Percentiles rank a stretch among this genome's conserved stretches.
Conservation (phyloP, 2,797 vertebrate species). For the Tenualosa thibaudeaui region DNA sequence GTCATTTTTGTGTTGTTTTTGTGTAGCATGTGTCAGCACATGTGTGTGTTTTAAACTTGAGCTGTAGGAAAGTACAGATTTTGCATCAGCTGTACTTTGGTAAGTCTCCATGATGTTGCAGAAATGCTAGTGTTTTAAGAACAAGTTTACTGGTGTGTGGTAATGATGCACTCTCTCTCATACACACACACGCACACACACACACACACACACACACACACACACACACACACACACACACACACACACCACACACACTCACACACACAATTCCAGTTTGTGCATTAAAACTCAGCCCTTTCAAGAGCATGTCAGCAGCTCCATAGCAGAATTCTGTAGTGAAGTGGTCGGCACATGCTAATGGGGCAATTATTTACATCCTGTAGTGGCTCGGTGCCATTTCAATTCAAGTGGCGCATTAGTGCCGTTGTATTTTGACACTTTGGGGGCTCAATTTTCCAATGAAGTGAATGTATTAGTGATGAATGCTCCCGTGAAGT, state of each 20-base stretch:
- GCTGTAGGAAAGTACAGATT: background rate
- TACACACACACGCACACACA: background rate
- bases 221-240: slow-evolving; percentile 6
- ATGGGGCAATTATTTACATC: slow-evolving; percentile 81
- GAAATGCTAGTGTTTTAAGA: slow-evolving; percentile 54
- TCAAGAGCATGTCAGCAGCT: slow-evolving; percentile 75
- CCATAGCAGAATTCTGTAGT: slow-evolving; percentile 70
- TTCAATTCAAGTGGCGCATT: slow-evolving; percentile 75
- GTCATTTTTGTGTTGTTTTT: background rate
- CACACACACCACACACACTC: background rate
- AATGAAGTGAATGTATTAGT: slow-evolving; percentile 83
- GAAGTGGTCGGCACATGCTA: slow-evolving; percentile 81
- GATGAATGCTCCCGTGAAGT: slow-evolving; percentile 86
- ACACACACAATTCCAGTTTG: background rate
- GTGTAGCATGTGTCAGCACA: background rate
- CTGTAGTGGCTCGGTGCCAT: slow-evolving; percentile 72
- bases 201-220: background rate
- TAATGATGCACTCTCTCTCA: slow-evolving; percentile 2
- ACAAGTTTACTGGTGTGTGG: slow-evolving; percentile 64
- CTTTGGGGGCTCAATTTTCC: slow-evolving; percentile 77
- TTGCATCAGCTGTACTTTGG: background rate
- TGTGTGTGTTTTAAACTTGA: background rate
- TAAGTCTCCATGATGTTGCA: slow-evolving; percentile 5
- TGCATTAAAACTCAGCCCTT: slow-evolving; percentile 72
- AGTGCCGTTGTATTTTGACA: slow-evolving; percentile 79